Conservation (phyloP, 2,113 vertebrate species). For the Antechinus flavipes region DNA sequence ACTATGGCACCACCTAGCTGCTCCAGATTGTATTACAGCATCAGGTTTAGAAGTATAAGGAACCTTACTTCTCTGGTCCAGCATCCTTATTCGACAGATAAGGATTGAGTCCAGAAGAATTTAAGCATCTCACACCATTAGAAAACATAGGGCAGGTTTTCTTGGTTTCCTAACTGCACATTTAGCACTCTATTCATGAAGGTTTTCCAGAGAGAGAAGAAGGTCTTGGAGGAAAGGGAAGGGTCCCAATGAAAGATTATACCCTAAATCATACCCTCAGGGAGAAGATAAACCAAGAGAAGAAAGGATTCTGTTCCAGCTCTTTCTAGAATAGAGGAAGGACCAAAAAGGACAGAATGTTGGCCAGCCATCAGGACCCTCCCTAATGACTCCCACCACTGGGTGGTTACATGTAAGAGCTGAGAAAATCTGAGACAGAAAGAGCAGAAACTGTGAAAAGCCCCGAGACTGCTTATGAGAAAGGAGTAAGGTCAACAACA, state of each 20-base stretch:
- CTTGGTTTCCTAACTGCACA: background rate
- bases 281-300: background rate
- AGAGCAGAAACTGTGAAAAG: background rate
- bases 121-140: background rate
- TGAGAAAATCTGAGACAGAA: background rate
- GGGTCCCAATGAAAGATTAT: background rate
- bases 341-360: background rate
- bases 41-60: background rate
- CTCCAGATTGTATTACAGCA: background rate
- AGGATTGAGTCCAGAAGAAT: background rate
- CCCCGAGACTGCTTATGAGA: background rate
- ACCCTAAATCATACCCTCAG: background rate
- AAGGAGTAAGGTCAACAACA: background rate
- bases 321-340: background rate
- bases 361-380: background rate
- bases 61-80: background rate
- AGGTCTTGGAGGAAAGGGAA: background rate
- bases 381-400: background rate
- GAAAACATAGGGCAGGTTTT: background rate
- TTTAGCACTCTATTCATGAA: background rate
- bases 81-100: background rate
- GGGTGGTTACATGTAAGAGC: background rate
- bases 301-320: background rate
- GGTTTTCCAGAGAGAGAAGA: background rate
- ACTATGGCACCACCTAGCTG: background rate